phyloP scores from a whole-genome alignment of 1,140 invertebrate species.

The Anastrepha obliqua region DNA sequence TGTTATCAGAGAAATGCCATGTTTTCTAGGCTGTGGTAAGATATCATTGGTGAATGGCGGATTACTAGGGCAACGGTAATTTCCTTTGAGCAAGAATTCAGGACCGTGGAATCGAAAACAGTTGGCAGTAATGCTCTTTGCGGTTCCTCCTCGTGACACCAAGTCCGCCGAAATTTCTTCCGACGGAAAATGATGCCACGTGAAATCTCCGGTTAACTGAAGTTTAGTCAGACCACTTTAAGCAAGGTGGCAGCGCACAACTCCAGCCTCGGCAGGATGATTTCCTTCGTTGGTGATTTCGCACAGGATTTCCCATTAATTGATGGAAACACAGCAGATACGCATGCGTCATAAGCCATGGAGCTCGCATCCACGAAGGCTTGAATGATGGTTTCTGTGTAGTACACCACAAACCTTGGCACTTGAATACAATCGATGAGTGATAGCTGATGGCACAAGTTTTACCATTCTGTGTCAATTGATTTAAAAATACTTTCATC shows the following conservation, averaged over 20 bases:
- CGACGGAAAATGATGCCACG: constrained; percentile 62
- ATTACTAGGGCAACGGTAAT: neutral
- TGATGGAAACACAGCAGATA: too few species aligned
- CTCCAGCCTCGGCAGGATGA: constrained; percentile 65
- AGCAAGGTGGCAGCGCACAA: too few species aligned
- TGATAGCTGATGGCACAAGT: too few species aligned
- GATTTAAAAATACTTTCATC: too few species aligned
- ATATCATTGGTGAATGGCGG: too few species aligned
- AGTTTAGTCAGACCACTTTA: too few species aligned
- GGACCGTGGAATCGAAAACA: constrained; percentile 71
- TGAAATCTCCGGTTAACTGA: neutral
- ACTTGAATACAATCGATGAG: too few species aligned
- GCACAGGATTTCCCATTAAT: constrained; percentile 20
- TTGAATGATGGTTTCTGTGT: too few species aligned
- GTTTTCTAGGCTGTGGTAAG: neutral
- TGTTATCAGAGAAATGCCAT: neutral
- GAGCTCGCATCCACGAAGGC: too few species aligned
- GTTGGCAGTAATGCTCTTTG: constrained; percentile 59
- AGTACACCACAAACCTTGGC: too few species aligned
- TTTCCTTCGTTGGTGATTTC: constrained; percentile 62
- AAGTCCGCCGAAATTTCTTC: constrained; percentile 65
- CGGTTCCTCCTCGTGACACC: constrained; percentile 59
- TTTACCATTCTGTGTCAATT: too few species aligned
- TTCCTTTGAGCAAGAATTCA: neutral
- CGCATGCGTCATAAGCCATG: too few species aligned